A percentile compares a stretch with the other conserved stretches of the same genome.
Evolutionary conservation across 2,888 invertebrate species (phyloP).

Genomic region (Zhengitettix transpicula): DNA sequence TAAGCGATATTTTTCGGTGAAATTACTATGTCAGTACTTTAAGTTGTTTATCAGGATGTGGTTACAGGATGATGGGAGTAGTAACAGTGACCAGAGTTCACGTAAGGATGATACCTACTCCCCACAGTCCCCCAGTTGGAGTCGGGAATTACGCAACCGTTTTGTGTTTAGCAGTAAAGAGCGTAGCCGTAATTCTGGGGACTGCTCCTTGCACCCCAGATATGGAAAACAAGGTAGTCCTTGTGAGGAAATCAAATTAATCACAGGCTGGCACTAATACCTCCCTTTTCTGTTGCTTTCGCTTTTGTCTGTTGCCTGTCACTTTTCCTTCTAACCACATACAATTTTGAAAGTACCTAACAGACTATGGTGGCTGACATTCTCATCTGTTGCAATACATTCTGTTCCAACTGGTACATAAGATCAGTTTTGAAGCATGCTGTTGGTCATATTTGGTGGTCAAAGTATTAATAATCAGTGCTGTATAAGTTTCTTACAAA

Average conservation of each 20-base stretch:
- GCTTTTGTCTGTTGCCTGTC: background rate
- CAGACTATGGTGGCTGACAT: too few relatives aligned
- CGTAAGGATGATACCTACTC: slow-evolving; percentile 3
- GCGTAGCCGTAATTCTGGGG: slow-evolving; percentile 2
- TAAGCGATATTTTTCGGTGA: too few relatives aligned
- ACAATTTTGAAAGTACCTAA: too few relatives aligned
- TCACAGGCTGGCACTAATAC: too few relatives aligned
- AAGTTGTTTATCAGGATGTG: background rate
- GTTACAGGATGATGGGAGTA: slow-evolving; percentile 7
- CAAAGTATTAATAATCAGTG: too few relatives aligned
- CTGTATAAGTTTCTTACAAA: too few relatives aligned
- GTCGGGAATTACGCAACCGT: slow-evolving; percentile 9
- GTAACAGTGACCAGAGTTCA: slow-evolving; percentile 1
- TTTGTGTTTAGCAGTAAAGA: slow-evolving; percentile 9
- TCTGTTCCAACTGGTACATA: too few relatives aligned
- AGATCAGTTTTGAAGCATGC: too few relatives aligned
- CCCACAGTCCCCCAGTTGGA: slow-evolving; percentile 5
- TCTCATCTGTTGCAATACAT: too few relatives aligned
- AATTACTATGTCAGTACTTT: too few relatives aligned
- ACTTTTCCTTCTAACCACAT: background rate
- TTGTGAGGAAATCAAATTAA: too few relatives aligned
- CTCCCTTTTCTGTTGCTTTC: background rate
- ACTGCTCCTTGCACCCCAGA: slow-evolving; percentile 4
- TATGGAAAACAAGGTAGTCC: slow-evolving; percentile 7
- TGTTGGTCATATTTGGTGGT: too few relatives aligned